phyloP scores from a whole-genome alignment of 2,888 invertebrate genomes.

The Nephrocerus scutellatus region DNA sequence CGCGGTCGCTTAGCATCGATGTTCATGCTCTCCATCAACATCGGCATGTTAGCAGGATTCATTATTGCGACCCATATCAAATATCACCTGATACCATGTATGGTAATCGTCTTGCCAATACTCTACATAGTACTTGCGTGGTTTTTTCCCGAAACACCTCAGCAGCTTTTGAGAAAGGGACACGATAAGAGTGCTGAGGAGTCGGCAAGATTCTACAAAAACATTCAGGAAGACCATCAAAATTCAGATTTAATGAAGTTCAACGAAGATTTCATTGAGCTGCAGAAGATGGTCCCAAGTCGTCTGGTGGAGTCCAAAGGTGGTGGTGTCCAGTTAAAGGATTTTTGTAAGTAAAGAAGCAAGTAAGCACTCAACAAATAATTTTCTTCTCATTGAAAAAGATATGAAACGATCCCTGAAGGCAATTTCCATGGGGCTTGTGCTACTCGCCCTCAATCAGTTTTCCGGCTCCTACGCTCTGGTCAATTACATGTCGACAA shows the following conservation, averaged over 20 bases:
- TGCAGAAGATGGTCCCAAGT: slow-evolving; percentile 26
- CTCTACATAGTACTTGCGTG: slow-evolving; percentile 29
- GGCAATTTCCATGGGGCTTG: slow-evolving; percentile 27
- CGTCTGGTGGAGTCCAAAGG: slow-evolving; percentile 15
- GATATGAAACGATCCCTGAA: slow-evolving; percentile 33
- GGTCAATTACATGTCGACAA: slow-evolving; percentile 40
- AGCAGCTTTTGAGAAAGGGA: slow-evolving; percentile 29
- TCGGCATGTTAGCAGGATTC: slow-evolving; percentile 37
- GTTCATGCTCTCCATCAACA: slow-evolving; percentile 36
- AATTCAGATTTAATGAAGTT: slow-evolving; percentile 27
- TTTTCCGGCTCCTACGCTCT: slow-evolving; percentile 38
- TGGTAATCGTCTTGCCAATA: slow-evolving; percentile 34
- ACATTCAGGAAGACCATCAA: slow-evolving; percentile 21
- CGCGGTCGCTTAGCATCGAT: slow-evolving; percentile 40
- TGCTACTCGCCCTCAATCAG: slow-evolving; percentile 33
- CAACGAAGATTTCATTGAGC: slow-evolving; percentile 28
- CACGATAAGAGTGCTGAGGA: slow-evolving; percentile 29
- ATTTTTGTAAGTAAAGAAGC: slow-evolving; percentile 33
- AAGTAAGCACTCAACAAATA: not conserved
- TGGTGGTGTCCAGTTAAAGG: slow-evolving; percentile 22
- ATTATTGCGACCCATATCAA: slow-evolving; percentile 35
- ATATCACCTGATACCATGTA: slow-evolving; percentile 35
- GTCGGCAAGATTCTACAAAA: slow-evolving; percentile 36
- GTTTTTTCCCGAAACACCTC: slow-evolving; percentile 40
- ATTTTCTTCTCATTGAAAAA: slow-evolving; percentile 17